Base-by-base conservation (phyloP, 2,113 vertebrate genomes). In the Mionectes macconnelli region DNA sequence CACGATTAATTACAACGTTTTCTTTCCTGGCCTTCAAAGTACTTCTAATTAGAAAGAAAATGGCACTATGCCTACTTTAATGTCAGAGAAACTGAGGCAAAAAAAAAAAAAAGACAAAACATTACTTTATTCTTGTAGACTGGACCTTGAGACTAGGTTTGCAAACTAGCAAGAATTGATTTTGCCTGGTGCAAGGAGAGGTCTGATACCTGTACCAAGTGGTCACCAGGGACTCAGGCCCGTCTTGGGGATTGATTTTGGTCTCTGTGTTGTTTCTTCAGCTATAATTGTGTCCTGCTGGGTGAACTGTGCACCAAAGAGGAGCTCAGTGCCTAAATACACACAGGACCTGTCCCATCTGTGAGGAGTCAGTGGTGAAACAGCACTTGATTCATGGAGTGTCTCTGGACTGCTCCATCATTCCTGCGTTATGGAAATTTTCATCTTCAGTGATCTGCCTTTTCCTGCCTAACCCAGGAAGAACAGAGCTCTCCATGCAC, bases 261-360 rank as follows among this genome's bases (percentile, higher is more conserved):
- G 27, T 22, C 52, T 2, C 0, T 9, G 8, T 39, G 16, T 12
- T 64, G 16, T 57, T 81, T 49, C 27, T 57, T 42, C 49, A 44
- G 66, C 44, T 66, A 19, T 50, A 40, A 75, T 70, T 30, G 14
- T 50, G 31, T 33, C 10, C 12, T 78, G 35, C 39, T 20, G 39
- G n/a, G 44, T 33, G 40, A 78, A 11, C 16, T 37, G 13, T 1
- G 4, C 37, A 40, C 20, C 52, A 45, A 18, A 82, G 66, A 21
- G 40, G 13, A 62, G 37, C 45, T 33, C 37, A 21, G 56, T 27
- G 35, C 20, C 19, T 42, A 25, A 10, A 37, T 44, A 30, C 53
- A 52, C 20, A 31, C 62, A 28, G 0, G 5, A 14, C 0, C 1
- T 18, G 22, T 8, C 67, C 8, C 21, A 9, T 76, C 53, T 23